These are phyloP conservation scores for Thymelicus acteon DNA, from an alignment of 2,888 invertebrate genomes.

Conservation along the genomic window DNA sequence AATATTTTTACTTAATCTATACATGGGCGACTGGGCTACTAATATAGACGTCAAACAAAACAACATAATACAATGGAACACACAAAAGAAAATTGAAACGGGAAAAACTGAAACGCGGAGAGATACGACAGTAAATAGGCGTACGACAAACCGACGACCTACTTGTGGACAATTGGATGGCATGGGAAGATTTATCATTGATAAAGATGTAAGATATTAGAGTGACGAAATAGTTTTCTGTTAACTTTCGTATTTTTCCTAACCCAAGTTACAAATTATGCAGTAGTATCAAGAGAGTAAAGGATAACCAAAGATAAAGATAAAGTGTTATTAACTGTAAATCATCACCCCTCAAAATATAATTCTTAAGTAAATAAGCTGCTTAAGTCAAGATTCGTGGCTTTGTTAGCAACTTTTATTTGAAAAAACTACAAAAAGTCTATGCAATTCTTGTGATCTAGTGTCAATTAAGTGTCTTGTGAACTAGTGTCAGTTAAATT, in stretches of 20 bases:
- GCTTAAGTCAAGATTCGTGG: too few species aligned
- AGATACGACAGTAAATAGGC: slow-evolving; percentile 69
- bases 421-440: too few species aligned
- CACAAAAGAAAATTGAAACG: slow-evolving; percentile 76
- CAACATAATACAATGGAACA: slow-evolving; percentile 67
- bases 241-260: too few species aligned
- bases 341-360: too few species aligned
- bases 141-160: slow-evolving; percentile 76
- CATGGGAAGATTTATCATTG: slow-evolving; percentile 70
- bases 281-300: too few species aligned
- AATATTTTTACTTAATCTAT: slow-evolving; percentile 14
- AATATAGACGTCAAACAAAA: slow-evolving; percentile 58
- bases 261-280: slow-evolving; percentile 2
- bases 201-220: slow-evolving; percentile 49
- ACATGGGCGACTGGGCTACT: slow-evolving; percentile 37
- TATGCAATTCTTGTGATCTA: too few species aligned
- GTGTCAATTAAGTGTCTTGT: too few species aligned
- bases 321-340: too few species aligned
- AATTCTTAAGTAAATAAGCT: too few species aligned
- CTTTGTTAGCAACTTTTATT: too few species aligned
- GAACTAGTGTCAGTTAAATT: too few species aligned
- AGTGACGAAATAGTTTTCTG: slow-evolving; percentile 47
- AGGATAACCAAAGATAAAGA: too few species aligned
- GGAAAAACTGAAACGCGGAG: slow-evolving; percentile 66
- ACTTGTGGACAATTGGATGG: slow-evolving; percentile 77